Evolutionary conservation across 2,113 vertebrate species (phyloP).

Genomic region (Aspiorhynchus laticeps): DNA sequence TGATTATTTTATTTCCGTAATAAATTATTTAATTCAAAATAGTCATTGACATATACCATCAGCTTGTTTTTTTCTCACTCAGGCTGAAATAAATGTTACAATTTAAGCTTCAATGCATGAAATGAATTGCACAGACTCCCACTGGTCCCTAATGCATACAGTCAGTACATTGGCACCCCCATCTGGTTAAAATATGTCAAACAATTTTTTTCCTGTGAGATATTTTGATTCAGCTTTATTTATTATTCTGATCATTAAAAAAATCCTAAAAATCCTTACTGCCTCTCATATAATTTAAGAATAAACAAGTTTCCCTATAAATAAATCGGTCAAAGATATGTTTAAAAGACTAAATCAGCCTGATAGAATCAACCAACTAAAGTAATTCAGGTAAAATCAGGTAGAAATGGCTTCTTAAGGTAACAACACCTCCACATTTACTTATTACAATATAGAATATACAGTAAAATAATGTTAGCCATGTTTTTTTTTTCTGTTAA

Average conservation of each 20-base stretch:
- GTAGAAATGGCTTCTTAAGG: neutral
- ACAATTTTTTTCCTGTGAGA: neutral
- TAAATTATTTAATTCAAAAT: neutral
- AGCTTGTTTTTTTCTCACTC: neutral
- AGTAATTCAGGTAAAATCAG: neutral
- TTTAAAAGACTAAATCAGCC: neutral
- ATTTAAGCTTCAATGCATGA: neutral
- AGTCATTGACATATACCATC: neutral
- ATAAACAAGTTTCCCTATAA: neutral
- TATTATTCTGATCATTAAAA: neutral
- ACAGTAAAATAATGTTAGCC: neutral
- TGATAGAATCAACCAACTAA: neutral
- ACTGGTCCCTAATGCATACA: neutral
- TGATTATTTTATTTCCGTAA: neutral
- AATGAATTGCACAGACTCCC: neutral
- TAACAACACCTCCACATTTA: neutral
- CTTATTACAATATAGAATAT: neutral
- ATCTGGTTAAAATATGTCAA: slow-evolving; percentile 1
- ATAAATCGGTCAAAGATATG: neutral
- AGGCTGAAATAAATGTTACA: neutral
- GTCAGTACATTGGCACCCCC: slow-evolving; percentile 17
- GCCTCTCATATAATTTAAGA: neutral
- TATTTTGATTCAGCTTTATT: no score
- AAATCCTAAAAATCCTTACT: neutral
- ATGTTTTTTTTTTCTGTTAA: neutral